Conservation (phyloP, 1,140 invertebrate genomes). For the Zaprionus taronus region DNA sequence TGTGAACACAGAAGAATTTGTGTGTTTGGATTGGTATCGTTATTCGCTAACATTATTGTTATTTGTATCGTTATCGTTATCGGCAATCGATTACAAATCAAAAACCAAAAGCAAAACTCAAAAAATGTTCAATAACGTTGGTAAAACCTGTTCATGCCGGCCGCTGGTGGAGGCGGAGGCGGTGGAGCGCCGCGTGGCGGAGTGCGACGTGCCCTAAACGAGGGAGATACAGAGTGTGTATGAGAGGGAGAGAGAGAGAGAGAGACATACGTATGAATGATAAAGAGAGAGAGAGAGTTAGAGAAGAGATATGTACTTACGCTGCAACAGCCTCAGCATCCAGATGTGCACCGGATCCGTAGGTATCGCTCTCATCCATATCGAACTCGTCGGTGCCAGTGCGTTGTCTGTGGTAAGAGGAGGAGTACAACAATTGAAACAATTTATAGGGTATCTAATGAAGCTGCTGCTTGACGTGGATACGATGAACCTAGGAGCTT, state of each 20-base stretch:
- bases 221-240: neutral
- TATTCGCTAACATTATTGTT: conserved; percentile 56
- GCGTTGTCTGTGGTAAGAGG: conserved; percentile 56
- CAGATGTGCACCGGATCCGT: conserved; percentile 66
- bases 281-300: neutral
- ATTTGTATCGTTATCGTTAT: conserved; percentile 34
- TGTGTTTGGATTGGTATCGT: conserved; percentile 69
- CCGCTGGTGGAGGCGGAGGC: conserved; percentile 73
- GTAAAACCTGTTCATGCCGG: conserved; percentile 82
- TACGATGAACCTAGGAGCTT: neutral
- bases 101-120: conserved; percentile 60
- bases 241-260: neutral
- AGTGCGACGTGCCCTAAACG: conserved; percentile 73
- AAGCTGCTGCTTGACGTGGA: neutral
- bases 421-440: neutral
- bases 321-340: conserved; percentile 70
- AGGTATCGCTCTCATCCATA: conserved; percentile 74
- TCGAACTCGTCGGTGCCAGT: conserved; percentile 77
- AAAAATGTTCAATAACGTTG: conserved; percentile 77
- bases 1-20: conserved; percentile 81
- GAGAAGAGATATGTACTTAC: conserved; percentile 49
- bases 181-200: conserved; percentile 77
- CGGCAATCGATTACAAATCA: conserved; percentile 31
- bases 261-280: neutral
- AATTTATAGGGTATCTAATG: neutral